Evolutionary conservation across 2,113 vertebrate species (phyloP).

Genomic region (Pseudopipra pipra): DNA sequence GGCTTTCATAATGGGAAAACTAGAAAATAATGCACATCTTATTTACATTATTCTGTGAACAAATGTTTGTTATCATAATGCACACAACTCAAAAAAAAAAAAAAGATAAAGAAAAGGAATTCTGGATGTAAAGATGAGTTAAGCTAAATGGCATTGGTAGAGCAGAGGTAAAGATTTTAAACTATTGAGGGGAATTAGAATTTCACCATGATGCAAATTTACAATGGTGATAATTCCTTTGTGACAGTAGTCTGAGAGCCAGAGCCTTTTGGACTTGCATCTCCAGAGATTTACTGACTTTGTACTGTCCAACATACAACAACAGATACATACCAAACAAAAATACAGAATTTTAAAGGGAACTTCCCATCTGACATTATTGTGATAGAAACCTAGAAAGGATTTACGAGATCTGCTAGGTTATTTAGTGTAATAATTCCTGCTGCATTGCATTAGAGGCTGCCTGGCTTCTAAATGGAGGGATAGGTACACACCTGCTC

Average conservation of each 20-base stretch:
- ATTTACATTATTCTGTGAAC: not conserved
- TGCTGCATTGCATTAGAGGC: not conserved
- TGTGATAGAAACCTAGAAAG: not conserved
- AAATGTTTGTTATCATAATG: not conserved
- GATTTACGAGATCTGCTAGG: not conserved
- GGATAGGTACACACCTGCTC: not conserved
- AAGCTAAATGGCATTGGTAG: not conserved
- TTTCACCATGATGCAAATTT: not conserved
- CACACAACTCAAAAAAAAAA: not conserved
- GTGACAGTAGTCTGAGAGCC: not conserved
- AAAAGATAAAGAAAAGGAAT: not conserved
- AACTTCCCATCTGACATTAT: not conserved
- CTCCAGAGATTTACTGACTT: not conserved
- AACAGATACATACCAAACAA: not conserved
- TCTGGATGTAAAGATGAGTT: not conserved
- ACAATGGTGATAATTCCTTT: not conserved
- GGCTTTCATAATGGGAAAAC: not conserved
- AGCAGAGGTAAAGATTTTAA: conserved; percentile 2
- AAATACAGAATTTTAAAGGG: not conserved
- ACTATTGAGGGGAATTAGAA: not conserved
- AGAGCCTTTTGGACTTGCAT: not conserved
- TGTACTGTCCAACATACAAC: not conserved
- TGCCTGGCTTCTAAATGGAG: not conserved
- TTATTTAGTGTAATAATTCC: not conserved
- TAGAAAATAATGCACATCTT: not conserved